Base-by-base conservation (phyloP, 2,888 invertebrate genomes). In the Hydroisotoma schaefferi region DNA sequence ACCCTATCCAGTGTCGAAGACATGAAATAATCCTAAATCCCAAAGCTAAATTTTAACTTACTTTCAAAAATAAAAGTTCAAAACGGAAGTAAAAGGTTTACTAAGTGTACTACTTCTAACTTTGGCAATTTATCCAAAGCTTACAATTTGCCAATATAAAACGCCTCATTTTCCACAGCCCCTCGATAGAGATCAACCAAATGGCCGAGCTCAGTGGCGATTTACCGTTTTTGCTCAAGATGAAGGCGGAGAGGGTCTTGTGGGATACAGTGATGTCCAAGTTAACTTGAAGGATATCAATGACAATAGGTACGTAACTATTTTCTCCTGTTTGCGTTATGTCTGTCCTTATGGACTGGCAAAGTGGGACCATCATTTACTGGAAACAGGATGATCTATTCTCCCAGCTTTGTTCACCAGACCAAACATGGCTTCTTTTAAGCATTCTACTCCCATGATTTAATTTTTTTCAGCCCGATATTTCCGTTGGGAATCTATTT, bases 161-260 rank as follows among this genome's bases (percentile, higher is more conserved):
- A 22, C 40, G 4, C 47, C 43, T 60, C 52, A 48, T 57, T 59
- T 57, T 49, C 47, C 49, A 15, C 81, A 93, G 90, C 93, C 93
- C 33, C 80, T 98, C 76, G 97, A 98, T 80, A 85, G 97, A 72
- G 98, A 98, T 82, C 92, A 94, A 76, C 97, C 98, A 1, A 90
- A 90, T 76, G 98, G 98, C 28, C 83, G 94, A 66, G 94, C 94
- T 1, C 93, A 93, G 76, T 94, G 40, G 40, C 15, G 40, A 15
- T 94, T 94, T 78, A 94, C 94, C 2, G 94, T 94, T 10, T 94
- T 94, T 77, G 94, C 94, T 47, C 94, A 94, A 80, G 94, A 94
- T 76, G 94, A 94, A 79, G 92, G 93, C 25, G 94, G 94, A 55
- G 93, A 93, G 79, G 94, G 94, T 56, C 84, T 95, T 28, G 94